phyloP scores from a whole-genome alignment of 37 sponge, comb jelly and placozoan genomes.

The Beroe ovata region DNA sequence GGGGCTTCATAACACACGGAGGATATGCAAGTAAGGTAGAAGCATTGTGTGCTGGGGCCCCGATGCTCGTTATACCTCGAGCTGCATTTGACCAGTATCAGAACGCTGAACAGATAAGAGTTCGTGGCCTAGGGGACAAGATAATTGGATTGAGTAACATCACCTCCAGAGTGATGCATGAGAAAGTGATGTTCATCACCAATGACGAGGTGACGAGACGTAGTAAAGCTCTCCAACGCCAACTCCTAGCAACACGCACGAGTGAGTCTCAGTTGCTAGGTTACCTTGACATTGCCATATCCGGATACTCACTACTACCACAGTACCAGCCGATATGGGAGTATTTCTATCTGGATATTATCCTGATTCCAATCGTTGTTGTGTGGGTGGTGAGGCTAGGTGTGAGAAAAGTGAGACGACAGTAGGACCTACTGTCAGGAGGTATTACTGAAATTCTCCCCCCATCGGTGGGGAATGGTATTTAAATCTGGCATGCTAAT shows the following conservation, averaged over 20 bases:
- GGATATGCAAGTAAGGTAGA: conserved; percentile 62
- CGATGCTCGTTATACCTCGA: conserved; percentile 17
- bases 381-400: background rate
- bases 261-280: conserved; percentile 36
- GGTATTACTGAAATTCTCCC: no score
- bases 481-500: no score
- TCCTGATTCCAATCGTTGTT: background rate
- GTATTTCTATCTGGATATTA: conserved; percentile 50
- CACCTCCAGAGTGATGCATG: background rate
- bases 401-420: background rate
- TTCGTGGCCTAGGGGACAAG: background rate
- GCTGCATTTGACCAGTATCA: conserved; percentile 32
- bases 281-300: conserved; percentile 1
- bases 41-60: conserved; percentile 54
- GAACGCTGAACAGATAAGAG: background rate
- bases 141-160: conserved; percentile 5
- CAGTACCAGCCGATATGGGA: conserved; percentile 16
- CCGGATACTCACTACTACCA: conserved; percentile 5
- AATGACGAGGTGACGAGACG: background rate
- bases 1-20: conserved; percentile 51
- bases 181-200: conserved; percentile 15
- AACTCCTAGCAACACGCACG: conserved; percentile 14
- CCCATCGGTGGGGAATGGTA: no score
- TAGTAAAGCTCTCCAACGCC: conserved; percentile 15
- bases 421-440: no score